Evolutionary conservation across 2,797 vertebrate species (phyloP), one percentile per base, ranked within the genome.

Genomic region (Pseudotriccus pelzelni): DNA sequence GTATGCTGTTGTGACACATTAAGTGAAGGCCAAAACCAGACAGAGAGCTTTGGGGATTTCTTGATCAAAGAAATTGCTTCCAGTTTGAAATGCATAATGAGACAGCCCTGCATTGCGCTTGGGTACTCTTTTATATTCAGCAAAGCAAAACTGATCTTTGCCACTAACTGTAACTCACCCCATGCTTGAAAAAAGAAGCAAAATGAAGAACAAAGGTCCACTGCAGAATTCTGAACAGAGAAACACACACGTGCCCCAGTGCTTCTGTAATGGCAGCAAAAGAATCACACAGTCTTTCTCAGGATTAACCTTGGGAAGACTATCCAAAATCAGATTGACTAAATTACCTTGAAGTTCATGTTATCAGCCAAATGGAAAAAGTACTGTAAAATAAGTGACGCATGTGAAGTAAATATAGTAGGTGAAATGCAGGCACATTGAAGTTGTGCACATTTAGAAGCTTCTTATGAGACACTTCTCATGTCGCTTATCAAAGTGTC

Each of bases 41-140:
- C 30, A 67, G 44, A 60, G 53, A 87, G 28, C 73, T 96, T 72
- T 56, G 66, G 73, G 32, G 22, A 58, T 86, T 86, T 64, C 44
- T 74, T 90, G 85, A 93, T 96, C 85, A 94, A 95, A 95, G 64
- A 53, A 82, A 59, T 89, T 92, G 7, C 63, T 91, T 91, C 63
- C 52, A 84, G 63, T 86, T 80, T 90, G 78, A 94, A 90, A 93
- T 88, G 52, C 43, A 77, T 69, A 90, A 85, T 59, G 76, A 93
- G 55, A 79, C 43, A 86, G n/a, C 14, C 16, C 22, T 91, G 37
- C 64, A 46, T 25, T 56, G 37, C 1, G 0, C 56, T 72, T 47
- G 19, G 75, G 28, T 52, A 55, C 18, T 10, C 41, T 74, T 94
- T 80, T 43, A 56, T 34, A 37, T 72, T 56, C 52, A 75, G 37